Evolutionary conservation across 2,113 vertebrate species (phyloP), one percentile per base, ranked within the genome.

Genomic region (Megatriorchis doriae): DNA sequence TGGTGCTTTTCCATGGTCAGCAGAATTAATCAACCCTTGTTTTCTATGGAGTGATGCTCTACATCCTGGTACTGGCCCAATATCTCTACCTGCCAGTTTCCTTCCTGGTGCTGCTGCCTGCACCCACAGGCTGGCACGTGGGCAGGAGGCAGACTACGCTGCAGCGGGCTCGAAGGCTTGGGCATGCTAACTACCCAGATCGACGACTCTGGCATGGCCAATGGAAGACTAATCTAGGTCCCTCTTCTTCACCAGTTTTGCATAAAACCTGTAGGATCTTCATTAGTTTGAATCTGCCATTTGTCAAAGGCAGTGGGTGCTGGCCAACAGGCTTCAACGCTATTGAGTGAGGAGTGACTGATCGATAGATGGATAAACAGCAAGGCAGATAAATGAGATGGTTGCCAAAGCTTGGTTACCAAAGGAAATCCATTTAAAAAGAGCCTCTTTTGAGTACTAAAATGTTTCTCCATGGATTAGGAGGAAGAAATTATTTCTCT

Each of bases 111-210:
- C 70, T 62, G 58, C 66, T 63, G 56, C 47, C 74, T 32, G 32
- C 1, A 2, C 23, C n/a, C 38, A 8, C 8, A 23, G 61, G 55
- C 74, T 85, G 74, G 31, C 61, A 40, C 0, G 0, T 14, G 27
- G 48, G 22, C 45, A 66, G 40, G 58, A 72, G 88, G 67, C 31
- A 89, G 27, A 20, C 5, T 4, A 4, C 26, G 26, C 52, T 75
- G 71, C 72, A n/a, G 19, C 1, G 2, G 8, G 31, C 62, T 42
- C 0, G 6, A 72, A 73, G 58, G 29, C 47, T 45, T 29, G 47
- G 77, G 13, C 20, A 11, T 34, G 16, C 32, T 78, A 59, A 62
- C 55, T 47, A 25, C 21, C 19, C 22, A 34, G 26, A n/a, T 6
- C 1, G 0, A 36, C 34, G 47, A 36, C 17, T 48, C 61, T 72